These are phyloP conservation scores for Drosophila paucipuncta DNA, from an alignment of 2,888 invertebrate species.

Conservation along the genomic window DNA sequence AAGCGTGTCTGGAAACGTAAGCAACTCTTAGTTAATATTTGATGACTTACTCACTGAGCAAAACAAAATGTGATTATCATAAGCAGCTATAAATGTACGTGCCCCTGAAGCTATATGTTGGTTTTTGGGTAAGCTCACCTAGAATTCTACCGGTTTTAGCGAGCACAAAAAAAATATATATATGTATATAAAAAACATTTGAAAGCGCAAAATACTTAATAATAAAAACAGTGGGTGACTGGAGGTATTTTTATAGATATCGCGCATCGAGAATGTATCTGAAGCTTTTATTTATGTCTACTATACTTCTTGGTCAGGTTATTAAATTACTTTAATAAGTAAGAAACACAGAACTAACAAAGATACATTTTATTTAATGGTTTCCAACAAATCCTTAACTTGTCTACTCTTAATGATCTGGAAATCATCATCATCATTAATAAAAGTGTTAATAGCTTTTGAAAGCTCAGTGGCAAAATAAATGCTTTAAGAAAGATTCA, in stretches of 20 bases:
- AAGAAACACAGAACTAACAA: not conserved
- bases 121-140: not conserved
- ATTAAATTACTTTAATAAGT: not conserved
- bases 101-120: constrained; percentile 3
- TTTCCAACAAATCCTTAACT: no score
- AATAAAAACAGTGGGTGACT: not conserved
- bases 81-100: constrained; percentile 25
- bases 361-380: no score
- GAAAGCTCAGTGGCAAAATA: not conserved
- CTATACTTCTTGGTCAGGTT: not conserved
- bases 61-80: constrained; percentile 19
- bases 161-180: not conserved
- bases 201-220: not conserved
- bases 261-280: not conserved
- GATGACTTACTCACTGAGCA: constrained; percentile 42
- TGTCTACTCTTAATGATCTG: not conserved
- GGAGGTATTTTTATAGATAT: not conserved
- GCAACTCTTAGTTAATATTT: constrained; percentile 15
- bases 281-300: not conserved
- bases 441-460: not conserved
- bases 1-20: constrained; percentile 40
- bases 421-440: not conserved
- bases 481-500: not conserved
- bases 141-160: constrained; percentile 8
- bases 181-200: not conserved